A percentile compares a stretch with the other conserved stretches of the same genome.
These are phyloP conservation scores for Penaeus japonicus DNA, from an alignment of 1,140 invertebrate genomes.

Conservation along the genomic window DNA sequence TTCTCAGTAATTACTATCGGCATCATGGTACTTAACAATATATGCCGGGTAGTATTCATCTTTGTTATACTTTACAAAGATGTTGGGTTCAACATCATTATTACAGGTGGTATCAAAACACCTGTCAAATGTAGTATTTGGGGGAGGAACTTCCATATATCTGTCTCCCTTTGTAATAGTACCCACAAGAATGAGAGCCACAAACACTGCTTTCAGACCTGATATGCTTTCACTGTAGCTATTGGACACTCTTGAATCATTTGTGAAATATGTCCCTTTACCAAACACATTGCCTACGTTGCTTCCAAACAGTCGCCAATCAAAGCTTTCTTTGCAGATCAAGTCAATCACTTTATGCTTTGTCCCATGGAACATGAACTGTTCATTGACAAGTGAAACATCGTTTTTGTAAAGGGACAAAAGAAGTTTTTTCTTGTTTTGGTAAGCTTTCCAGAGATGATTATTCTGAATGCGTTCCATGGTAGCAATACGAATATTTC, in stretches of 20 bases:
- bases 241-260: constrained; percentile 30
- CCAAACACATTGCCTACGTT: constrained; percentile 54
- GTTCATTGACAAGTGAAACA: constrained; percentile 31
- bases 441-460: constrained; percentile 52
- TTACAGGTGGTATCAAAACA: constrained; percentile 54
- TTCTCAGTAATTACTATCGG: too few relatives aligned
- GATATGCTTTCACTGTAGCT: constrained; percentile 23
- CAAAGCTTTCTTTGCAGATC: constrained; percentile 51
- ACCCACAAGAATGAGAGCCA: constrained; percentile 49
- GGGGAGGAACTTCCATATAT: constrained; percentile 43
- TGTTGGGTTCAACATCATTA: not conserved
- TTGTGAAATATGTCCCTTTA: constrained; percentile 54
- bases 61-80: constrained; percentile 57
- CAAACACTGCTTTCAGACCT: constrained; percentile 28
- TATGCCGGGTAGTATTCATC: constrained; percentile 59
- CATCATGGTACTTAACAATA: constrained; percentile 26
- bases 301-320: constrained; percentile 55
- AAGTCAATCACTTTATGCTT: constrained; percentile 32
- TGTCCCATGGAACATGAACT: constrained; percentile 58
- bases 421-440: constrained; percentile 49
- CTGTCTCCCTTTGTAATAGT: constrained; percentile 29
- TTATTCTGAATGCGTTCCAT: constrained; percentile 46
- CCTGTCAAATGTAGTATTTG: constrained; percentile 12
- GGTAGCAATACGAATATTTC: not conserved
- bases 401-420: constrained; percentile 10